Evolutionary conservation across 2,888 invertebrate genomes (phyloP), one percentile per base, ranked within the genome.

Genomic region (Apodemia duryi): DNA sequence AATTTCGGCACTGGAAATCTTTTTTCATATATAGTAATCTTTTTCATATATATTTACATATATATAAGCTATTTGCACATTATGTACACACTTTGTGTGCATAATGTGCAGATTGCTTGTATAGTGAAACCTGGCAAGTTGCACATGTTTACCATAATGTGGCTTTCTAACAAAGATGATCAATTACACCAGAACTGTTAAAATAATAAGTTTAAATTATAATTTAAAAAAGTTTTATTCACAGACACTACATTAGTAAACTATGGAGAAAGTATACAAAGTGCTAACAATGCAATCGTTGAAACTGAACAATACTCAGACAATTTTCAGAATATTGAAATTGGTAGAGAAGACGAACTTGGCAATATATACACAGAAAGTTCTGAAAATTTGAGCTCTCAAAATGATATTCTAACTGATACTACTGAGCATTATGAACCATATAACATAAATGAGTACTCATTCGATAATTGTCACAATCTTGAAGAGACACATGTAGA

Each of bases 201-300:
- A 32, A 2, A 32, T 38, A 38, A 38, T 38, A 7, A 38, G 1
- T 1, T 38, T 38, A 38, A 7, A 7, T 38, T 38, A 7, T 38
- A 38, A 38, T 38, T 21, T 7, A 38, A 38, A 7, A 38, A 38
- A 38, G 32, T 38, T 38, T 38, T 3, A 43, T 43, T 43, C 3
- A 21, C 74, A 91, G 91, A 91, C 74, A 91, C 91, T 66, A 91
- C 91, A 67, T 72, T 91, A 66, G 84, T 85, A 4, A 91, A 91
- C 70, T 91, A 90, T 76, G 86, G 83, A 60, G 91, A 91, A 70
- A 83, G 74, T 71, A 74, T 77, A 64, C 79, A 75, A 68, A 80
- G 71, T 49, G 70, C 76, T 6, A 84, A 75, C 63, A 69, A 80
- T 51, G 83, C 86, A 66, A 85, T 77, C 75, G 85, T 85, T 68